These are phyloP conservation scores for Agrypnus murinus DNA, from an alignment of 2,888 invertebrate genomes.

Conservation along the genomic window DNA sequence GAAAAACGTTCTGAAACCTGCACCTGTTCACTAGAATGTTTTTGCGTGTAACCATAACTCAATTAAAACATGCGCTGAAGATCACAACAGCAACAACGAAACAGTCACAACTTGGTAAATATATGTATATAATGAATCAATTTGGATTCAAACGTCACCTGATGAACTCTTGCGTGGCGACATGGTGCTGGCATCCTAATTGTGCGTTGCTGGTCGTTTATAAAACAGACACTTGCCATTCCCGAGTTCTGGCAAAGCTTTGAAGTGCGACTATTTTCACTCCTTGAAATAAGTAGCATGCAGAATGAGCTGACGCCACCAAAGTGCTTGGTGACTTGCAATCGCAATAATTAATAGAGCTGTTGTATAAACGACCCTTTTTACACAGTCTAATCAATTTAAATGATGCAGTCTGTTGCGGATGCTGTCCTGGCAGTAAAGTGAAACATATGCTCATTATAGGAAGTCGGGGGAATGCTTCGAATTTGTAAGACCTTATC, in stretches of 20 bases:
- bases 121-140: slow-evolving; percentile 53
- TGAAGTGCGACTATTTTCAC: slow-evolving; percentile 62
- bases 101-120: slow-evolving; percentile 1
- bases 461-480: neutral
- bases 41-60: slow-evolving; percentile 12
- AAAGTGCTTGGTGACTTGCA: slow-evolving; percentile 35
- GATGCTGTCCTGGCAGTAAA: slow-evolving; percentile 7
- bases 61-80: slow-evolving; percentile 10
- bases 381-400: slow-evolving; percentile 27
- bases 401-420: slow-evolving; percentile 5
- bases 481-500: slow-evolving; percentile 8
- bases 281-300: slow-evolving; percentile 49
- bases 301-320: slow-evolving; percentile 42
- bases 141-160: slow-evolving; percentile 59
- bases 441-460: slow-evolving; percentile 9
- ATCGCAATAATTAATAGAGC: slow-evolving; percentile 25
- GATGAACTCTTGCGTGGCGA: slow-evolving; percentile 67
- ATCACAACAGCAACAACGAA: slow-evolving; percentile 9
- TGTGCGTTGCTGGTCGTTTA: slow-evolving; percentile 61
- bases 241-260: slow-evolving; percentile 59
- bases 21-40: neutral
- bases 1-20: neutral
- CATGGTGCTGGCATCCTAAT: slow-evolving; percentile 66
- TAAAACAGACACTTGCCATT: slow-evolving; percentile 61
- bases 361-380: slow-evolving; percentile 22